Evolutionary conservation across 2,113 vertebrate genomes (phyloP).

Genomic region (Mus musculus): GRCm39 chr2:146387501-146388000

Average conservation of each 20-base stretch:
- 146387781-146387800: background rate
- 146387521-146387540: background rate
- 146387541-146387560: background rate
- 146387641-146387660: background rate
- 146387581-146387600: background rate
- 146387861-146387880: background rate
- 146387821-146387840: background rate
- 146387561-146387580: background rate
- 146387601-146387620: background rate
- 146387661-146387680: background rate
- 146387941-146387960: background rate
- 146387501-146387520: background rate
- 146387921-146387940: background rate
- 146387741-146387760: slow-evolving; percentile 15
- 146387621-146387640: background rate
- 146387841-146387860: background rate
- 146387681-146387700: background rate
- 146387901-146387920: background rate
- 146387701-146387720: background rate
- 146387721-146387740: background rate
- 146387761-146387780: background rate
- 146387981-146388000: background rate
- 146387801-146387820: background rate
- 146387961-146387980: background rate
- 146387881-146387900: background rate